Percentiles rank a stretch among this genome's conserved stretches.
Evolutionary conservation across 2,113 vertebrate genomes (phyloP).

Genomic region (Dasypus novemcinctus): DNA sequence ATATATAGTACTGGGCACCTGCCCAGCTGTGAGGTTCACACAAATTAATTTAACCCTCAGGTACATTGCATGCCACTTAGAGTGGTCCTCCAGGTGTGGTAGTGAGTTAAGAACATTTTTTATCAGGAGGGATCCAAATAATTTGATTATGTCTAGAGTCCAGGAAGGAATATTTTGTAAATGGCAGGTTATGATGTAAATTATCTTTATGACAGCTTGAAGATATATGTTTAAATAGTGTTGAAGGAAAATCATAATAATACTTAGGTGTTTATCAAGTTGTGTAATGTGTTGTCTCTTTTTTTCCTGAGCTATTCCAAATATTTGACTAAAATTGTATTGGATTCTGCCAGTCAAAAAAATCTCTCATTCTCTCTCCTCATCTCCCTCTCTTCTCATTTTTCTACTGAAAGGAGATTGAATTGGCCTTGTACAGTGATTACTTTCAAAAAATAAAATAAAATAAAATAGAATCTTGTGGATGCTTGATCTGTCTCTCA

Average conservation of each 20-base stretch:
- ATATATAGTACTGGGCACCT: slow-evolving; percentile 17
- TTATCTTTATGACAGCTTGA: slow-evolving; percentile 54
- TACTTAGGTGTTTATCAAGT: neutral
- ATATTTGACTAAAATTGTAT: slow-evolving; percentile 10
- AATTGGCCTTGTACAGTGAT: neutral
- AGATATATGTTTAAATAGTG: neutral
- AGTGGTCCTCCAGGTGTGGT: slow-evolving; percentile 42
- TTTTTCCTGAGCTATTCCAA: slow-evolving; percentile 34
- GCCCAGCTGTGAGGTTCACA: slow-evolving; percentile 54
- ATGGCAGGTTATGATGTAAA: slow-evolving; percentile 35
- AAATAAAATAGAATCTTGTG: neutral
- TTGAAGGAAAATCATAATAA: slow-evolving; percentile 12
- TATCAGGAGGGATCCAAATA: neutral
- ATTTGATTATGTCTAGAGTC: slow-evolving; percentile 50
- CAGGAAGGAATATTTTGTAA: slow-evolving; percentile 32
- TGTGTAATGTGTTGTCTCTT: neutral
- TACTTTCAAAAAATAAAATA: slow-evolving; percentile 15
- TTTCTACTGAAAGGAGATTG: neutral
- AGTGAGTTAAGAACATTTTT: neutral
- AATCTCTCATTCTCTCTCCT: neutral
- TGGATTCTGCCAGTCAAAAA: slow-evolving; percentile 24
- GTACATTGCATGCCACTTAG: slow-evolving; percentile 61
- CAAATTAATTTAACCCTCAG: slow-evolving; percentile 64
- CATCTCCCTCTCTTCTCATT: neutral
- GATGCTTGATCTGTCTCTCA: neutral